phyloP scores from a whole-genome alignment of 2,113 vertebrate genomes.

The Campylomormyrus tamandua region DNA sequence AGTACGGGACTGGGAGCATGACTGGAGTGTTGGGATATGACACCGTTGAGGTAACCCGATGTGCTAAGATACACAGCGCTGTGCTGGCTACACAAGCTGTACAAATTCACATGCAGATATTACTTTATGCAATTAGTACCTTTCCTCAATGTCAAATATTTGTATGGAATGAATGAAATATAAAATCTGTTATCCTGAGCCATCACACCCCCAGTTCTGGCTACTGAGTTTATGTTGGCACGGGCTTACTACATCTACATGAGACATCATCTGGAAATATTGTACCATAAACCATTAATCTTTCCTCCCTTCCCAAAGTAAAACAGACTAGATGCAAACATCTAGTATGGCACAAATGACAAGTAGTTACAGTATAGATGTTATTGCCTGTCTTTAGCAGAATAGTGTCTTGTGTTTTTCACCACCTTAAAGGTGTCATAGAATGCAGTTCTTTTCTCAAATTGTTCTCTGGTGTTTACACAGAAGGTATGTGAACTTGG shows the following conservation, averaged over 20 bases:
- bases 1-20: slow-evolving; percentile 57
- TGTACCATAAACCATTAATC: background rate
- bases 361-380: background rate
- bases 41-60: slow-evolving; percentile 41
- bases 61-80: slow-evolving; percentile 4
- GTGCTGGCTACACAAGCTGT: background rate
- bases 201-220: too few species aligned
- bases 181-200: too few species aligned
- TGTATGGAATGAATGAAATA: too few species aligned
- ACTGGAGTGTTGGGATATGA: slow-evolving; percentile 45
- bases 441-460: background rate
- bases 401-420: background rate
- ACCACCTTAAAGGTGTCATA: background rate
- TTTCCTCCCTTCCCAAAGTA: background rate
- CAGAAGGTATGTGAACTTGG: too few species aligned
- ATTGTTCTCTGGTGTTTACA: too few species aligned
- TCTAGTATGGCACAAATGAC: background rate
- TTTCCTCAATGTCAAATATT: too few species aligned
- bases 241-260: too few species aligned
- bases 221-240: too few species aligned
- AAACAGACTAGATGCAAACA: background rate
- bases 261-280: too few species aligned
- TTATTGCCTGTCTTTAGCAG: background rate
- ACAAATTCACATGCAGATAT: background rate
- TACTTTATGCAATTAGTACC: background rate